Evolutionary conservation across 64 coral and sea anemone genomes (phyloP).

Genomic region (Actinia tenebrosa): DNA sequence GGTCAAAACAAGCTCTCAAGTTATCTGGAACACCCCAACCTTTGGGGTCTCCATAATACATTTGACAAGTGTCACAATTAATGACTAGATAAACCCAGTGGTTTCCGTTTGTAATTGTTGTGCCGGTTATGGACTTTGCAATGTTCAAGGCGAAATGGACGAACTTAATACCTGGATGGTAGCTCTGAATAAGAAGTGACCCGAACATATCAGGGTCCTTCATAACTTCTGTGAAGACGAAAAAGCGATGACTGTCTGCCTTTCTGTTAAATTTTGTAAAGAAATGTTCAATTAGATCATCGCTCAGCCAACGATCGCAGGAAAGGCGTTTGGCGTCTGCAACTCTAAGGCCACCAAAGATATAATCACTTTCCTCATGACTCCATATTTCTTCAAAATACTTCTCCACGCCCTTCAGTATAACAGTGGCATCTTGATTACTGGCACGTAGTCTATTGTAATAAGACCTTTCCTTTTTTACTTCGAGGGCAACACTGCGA

Average conservation of each 20-base stretch:
- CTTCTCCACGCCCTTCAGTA: no score
- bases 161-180: background rate
- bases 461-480: background rate
- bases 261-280: slow-evolving; percentile 32
- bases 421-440: background rate
- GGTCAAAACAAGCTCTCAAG: background rate
- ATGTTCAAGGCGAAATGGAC: background rate
- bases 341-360: background rate
- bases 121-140: no score
- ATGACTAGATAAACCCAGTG: background rate
- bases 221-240: background rate
- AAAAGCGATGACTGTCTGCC: background rate
- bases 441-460: background rate
- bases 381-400: background rate
- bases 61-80: background rate
- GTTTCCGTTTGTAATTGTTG: background rate
- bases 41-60: slow-evolving; percentile 10
- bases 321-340: background rate
- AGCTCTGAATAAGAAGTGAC: background rate
- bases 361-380: background rate
- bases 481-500: background rate
- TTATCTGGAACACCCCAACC: slow-evolving; percentile 35
- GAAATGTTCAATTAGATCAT: slow-evolving; percentile 44
- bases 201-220: background rate
- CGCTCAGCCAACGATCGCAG: slow-evolving; percentile 38